Evolutionary conservation across 1,140 invertebrate species (phyloP).

Genomic region (Aradophagus sp.): DNA sequence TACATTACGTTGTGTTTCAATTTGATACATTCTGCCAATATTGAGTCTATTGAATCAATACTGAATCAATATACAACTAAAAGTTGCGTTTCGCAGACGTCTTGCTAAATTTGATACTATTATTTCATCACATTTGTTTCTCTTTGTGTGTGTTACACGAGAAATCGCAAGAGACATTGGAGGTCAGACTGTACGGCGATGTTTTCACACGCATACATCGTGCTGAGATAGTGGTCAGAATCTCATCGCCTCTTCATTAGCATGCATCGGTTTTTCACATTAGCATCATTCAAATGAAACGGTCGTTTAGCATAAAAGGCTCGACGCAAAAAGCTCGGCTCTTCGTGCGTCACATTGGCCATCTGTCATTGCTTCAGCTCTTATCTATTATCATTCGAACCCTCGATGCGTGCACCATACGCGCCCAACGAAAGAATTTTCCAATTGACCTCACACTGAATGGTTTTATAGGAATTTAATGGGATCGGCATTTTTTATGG

Average conservation of each 20-base stretch:
- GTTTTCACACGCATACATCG: conserved; percentile 54
- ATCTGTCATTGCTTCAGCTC: conserved; percentile 48
- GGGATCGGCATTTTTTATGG: too few relatives aligned
- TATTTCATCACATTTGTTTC: too few relatives aligned
- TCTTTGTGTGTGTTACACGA: conserved; percentile 33
- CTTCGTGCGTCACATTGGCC: conserved; percentile 34
- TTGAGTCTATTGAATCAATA: too few relatives aligned
- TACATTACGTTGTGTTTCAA: too few relatives aligned
- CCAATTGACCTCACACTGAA: conserved; percentile 13
- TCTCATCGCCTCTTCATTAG: conserved; percentile 68
- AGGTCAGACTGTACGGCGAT: conserved; percentile 40
- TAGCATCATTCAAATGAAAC: conserved; percentile 74
- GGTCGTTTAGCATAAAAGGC: conserved; percentile 73
- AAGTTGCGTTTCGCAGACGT: too few relatives aligned
- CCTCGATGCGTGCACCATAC: conserved; percentile 28
- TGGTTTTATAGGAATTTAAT: conserved; percentile 39
- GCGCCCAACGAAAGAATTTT: conserved; percentile 7
- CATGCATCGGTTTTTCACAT: conserved; percentile 74
- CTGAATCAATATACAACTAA: too few relatives aligned
- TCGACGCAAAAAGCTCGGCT: conserved; percentile 54
- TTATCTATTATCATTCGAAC: conserved; percentile 47
- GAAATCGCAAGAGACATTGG: conserved; percentile 48
- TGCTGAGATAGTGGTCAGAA: conserved; percentile 50
- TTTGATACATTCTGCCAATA: too few relatives aligned
- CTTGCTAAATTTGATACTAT: too few relatives aligned